Conservation (phyloP, 2,888 invertebrate genomes). For the Cephalotes varians region DNA sequence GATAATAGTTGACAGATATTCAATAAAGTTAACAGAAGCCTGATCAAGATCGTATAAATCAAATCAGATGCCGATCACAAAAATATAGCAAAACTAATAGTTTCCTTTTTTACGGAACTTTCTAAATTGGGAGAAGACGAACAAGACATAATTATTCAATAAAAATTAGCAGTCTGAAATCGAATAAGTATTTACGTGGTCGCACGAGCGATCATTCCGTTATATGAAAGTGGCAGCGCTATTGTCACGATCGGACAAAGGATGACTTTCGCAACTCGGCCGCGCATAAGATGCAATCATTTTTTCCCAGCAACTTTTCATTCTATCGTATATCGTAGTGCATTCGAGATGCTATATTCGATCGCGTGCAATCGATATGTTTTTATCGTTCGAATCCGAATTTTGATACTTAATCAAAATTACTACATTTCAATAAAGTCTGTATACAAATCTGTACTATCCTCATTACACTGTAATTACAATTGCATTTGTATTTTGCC, state of each 20-base stretch:
- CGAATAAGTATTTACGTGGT: conserved; percentile 81
- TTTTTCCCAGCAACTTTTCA: conserved; percentile 42
- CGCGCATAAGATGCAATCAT: conserved; percentile 52
- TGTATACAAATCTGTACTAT: background rate
- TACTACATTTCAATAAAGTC: conserved; percentile 30
- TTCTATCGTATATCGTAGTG: background rate
- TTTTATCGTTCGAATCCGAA: background rate
- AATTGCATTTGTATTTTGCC: background rate
- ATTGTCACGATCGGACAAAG: conserved; percentile 80
- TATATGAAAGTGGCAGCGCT: conserved; percentile 62
- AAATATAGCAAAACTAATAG: background rate
- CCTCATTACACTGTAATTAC: background rate
- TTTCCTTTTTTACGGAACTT: background rate
- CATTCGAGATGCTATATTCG: conserved; percentile 38
- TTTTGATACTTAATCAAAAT: conserved; percentile 35
- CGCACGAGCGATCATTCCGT: conserved; percentile 53
- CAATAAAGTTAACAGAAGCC: background rate
- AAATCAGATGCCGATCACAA: background rate
- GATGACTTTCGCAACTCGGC: conserved; percentile 77
- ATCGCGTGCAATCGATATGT: conserved; percentile 34
- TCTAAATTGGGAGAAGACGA: conserved; percentile 22
- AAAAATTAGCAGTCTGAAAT: conserved; percentile 56
- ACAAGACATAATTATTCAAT: conserved; percentile 31
- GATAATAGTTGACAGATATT: background rate
- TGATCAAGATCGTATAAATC: background rate